Evolutionary conservation across 2,113 vertebrate species (phyloP).

Genomic region (Phalacrocorax aristotelis): DNA sequence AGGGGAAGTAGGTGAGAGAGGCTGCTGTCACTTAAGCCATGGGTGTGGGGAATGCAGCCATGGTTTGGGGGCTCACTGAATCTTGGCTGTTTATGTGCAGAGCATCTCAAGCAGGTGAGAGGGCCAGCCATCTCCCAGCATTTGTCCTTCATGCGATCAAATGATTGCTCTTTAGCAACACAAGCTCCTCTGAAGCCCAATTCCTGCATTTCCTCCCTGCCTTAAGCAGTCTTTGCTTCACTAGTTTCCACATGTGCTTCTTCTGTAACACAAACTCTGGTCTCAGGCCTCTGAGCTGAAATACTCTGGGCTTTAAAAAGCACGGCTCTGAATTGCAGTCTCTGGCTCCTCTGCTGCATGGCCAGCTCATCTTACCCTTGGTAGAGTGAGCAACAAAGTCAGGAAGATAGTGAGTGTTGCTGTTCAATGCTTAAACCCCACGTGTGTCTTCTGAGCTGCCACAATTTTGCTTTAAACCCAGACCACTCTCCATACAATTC

Average conservation of each 20-base stretch:
- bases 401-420: background rate
- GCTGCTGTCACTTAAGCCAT: background rate
- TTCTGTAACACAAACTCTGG: background rate
- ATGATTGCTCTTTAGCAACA: background rate
- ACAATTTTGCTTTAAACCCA: background rate
- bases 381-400: background rate
- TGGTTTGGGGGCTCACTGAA: background rate
- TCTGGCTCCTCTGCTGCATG: background rate
- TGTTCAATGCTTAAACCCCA: background rate
- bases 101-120: constrained; percentile 12
- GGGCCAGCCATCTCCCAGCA: background rate
- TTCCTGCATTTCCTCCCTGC: background rate
- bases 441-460: background rate
- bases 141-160: background rate
- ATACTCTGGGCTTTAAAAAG: background rate
- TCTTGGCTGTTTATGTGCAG: background rate
- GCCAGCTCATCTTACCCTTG: background rate
- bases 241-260: constrained; percentile 19
- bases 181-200: background rate
- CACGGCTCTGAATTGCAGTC: background rate
- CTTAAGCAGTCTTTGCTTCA: constrained; percentile 4
- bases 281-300: background rate
- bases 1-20: background rate
- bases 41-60: background rate
- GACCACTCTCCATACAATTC: background rate